These are phyloP conservation scores for Promerops cafer DNA, from an alignment of 2,113 vertebrate genomes.

Conservation along the genomic window DNA sequence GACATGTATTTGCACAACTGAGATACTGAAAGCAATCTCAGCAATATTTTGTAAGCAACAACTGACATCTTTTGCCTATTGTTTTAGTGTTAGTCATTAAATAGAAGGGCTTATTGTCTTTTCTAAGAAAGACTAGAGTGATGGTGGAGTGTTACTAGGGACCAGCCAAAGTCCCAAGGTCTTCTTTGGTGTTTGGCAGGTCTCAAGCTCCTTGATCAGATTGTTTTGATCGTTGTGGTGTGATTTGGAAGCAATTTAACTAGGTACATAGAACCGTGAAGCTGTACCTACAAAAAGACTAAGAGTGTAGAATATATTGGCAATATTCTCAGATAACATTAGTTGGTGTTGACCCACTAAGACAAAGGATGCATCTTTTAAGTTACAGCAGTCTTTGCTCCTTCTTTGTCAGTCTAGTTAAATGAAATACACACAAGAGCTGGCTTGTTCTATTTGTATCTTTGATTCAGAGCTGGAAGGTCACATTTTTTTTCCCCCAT, in stretches of 20 bases:
- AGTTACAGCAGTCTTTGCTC: neutral
- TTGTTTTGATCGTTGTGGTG: neutral
- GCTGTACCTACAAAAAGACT: neutral
- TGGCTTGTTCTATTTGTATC: neutral
- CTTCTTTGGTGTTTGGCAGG: neutral
- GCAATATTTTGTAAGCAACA: neutral
- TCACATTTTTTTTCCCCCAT: neutral
- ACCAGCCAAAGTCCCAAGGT: neutral
- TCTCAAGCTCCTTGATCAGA: neutral
- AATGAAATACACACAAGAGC: neutral
- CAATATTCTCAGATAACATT: neutral
- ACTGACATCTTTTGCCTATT: neutral
- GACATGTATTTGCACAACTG: neutral
- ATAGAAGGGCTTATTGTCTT: neutral
- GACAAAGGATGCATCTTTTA: neutral
- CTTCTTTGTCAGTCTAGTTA: neutral
- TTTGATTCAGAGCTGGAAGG: neutral
- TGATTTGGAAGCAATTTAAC: conserved; percentile 1
- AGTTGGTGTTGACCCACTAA: neutral
- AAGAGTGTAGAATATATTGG: neutral
- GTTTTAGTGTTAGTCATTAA: neutral
- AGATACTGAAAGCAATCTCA: neutral
- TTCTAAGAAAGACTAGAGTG: conserved; percentile 18
- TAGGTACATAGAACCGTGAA: neutral
- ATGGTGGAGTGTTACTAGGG: neutral